A percentile compares a stretch with the other conserved stretches of the same genome.
These are phyloP conservation scores for Acanthopagrus latus DNA, from an alignment of 2,797 vertebrate genomes.

Conservation along the genomic window DNA sequence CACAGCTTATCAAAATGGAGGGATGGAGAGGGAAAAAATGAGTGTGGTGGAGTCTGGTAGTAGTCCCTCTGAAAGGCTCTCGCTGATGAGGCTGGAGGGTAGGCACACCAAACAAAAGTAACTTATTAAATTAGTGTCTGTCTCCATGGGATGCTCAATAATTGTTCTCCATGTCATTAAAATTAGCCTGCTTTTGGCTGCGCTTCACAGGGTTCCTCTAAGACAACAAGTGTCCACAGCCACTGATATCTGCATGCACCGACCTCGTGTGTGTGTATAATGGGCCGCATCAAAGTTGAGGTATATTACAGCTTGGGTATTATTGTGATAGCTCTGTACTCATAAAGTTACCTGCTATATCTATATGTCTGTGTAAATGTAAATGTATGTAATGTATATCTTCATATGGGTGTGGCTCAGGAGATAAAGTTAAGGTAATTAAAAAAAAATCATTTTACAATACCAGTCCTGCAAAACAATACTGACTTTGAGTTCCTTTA, in stretches of 20 bases:
- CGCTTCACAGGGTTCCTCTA: slow-evolving; percentile 39
- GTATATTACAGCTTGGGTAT: neutral
- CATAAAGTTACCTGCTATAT: neutral
- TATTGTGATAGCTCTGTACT: neutral
- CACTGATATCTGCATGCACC: slow-evolving; percentile 16
- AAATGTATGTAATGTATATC: neutral
- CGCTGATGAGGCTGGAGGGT: slow-evolving; percentile 74
- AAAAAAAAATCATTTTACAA: no score
- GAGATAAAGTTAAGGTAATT: no score
- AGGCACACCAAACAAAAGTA: slow-evolving; percentile 68
- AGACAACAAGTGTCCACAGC: slow-evolving; percentile 3
- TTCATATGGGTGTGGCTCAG: no score
- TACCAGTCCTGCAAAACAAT: no score
- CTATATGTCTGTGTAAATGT: neutral
- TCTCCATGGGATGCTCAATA: slow-evolving; percentile 78
- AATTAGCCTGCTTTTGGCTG: slow-evolving; percentile 71
- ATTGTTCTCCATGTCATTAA: slow-evolving; percentile 84
- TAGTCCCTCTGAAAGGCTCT: slow-evolving; percentile 72
- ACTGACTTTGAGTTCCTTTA: no score
- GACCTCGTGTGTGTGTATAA: neutral
- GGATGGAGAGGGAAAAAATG: slow-evolving; percentile 19
- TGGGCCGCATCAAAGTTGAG: neutral
- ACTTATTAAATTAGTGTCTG: slow-evolving; percentile 86
- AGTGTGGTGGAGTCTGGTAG: slow-evolving; percentile 57
- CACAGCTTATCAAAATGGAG: slow-evolving; percentile 77